Evolutionary conservation across 2,113 vertebrate species (phyloP).

Genomic region (Xenus cinereus): DNA sequence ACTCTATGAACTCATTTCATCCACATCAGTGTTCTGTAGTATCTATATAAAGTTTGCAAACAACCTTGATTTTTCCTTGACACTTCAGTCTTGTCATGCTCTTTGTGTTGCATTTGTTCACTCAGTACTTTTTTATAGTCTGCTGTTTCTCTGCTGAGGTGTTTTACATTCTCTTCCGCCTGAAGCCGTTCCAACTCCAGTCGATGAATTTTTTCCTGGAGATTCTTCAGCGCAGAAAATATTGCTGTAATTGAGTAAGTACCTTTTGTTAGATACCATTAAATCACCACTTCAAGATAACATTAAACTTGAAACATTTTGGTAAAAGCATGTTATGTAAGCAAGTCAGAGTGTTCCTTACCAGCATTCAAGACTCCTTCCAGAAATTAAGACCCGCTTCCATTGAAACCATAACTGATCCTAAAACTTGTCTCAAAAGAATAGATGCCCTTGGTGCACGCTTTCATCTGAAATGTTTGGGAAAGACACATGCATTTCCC

Average conservation of each 20-base stretch:
- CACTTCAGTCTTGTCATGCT: slow-evolving; percentile 66
- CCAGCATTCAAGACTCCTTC: not conserved
- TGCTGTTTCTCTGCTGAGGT: slow-evolving; percentile 72
- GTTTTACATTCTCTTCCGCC: slow-evolving; percentile 75
- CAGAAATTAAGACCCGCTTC: not conserved
- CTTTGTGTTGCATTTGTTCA: slow-evolving; percentile 69
- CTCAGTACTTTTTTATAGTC: slow-evolving; percentile 73
- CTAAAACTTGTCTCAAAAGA: not conserved
- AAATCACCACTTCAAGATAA: not conserved
- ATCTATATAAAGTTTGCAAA: not conserved
- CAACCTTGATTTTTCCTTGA: slow-evolving; percentile 73
- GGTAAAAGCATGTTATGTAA: not conserved
- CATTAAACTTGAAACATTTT: accelerated
- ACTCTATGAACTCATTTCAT: not conserved
- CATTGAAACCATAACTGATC: not conserved
- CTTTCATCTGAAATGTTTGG: not conserved
- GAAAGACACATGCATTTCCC: not conserved
- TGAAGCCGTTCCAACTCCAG: slow-evolving; percentile 85
- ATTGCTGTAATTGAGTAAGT: slow-evolving; percentile 78
- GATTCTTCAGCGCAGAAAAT: slow-evolving; percentile 86
- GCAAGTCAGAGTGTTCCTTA: not conserved
- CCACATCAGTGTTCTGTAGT: not conserved
- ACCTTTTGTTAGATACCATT: not conserved
- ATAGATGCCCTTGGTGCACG: not conserved
- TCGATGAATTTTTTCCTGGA: slow-evolving; percentile 80